Percentiles rank a stretch among this genome's conserved stretches.
Evolutionary conservation across 2,797 vertebrate genomes (phyloP).

Genomic region (Phoebastria nigripes): DNA sequence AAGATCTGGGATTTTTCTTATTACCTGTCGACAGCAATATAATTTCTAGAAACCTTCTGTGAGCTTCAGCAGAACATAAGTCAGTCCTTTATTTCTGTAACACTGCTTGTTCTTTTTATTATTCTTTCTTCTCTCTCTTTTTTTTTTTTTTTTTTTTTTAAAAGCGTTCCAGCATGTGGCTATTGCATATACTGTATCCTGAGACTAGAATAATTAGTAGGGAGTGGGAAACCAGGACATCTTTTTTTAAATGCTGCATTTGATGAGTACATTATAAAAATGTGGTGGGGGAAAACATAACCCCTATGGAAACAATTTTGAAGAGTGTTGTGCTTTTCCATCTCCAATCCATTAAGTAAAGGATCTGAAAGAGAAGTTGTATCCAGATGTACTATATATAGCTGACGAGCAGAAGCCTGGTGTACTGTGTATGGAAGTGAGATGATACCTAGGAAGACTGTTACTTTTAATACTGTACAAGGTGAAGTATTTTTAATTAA

Average conservation of each 20-base stretch:
- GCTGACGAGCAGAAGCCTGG: not conserved
- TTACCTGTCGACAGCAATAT: not conserved
- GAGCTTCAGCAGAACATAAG: not conserved
- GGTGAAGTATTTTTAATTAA: not conserved
- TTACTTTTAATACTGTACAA: not conserved
- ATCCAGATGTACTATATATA: not conserved
- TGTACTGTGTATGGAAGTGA: not conserved
- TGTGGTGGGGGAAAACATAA: not conserved
- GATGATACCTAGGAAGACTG: not conserved
- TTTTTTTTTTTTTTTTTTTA: too few relatives aligned
- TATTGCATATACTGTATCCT: not conserved
- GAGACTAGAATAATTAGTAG: not conserved
- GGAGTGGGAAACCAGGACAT: not conserved
- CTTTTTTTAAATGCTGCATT: not conserved
- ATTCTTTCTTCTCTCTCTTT: too few relatives aligned
- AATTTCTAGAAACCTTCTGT: not conserved
- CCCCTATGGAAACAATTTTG: not conserved
- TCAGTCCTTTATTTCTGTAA: not conserved
- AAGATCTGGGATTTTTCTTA: not conserved
- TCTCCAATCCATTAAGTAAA: not conserved
- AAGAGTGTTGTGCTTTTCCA: not conserved
- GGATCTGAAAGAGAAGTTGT: not conserved
- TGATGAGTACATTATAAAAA: not conserved
- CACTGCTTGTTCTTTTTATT: not conserved
- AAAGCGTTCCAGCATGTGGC: not conserved